Evolutionary conservation across 2,888 invertebrate species (phyloP), one percentile per base, ranked within the genome.

Genomic region (Catocala fraxini): DNA sequence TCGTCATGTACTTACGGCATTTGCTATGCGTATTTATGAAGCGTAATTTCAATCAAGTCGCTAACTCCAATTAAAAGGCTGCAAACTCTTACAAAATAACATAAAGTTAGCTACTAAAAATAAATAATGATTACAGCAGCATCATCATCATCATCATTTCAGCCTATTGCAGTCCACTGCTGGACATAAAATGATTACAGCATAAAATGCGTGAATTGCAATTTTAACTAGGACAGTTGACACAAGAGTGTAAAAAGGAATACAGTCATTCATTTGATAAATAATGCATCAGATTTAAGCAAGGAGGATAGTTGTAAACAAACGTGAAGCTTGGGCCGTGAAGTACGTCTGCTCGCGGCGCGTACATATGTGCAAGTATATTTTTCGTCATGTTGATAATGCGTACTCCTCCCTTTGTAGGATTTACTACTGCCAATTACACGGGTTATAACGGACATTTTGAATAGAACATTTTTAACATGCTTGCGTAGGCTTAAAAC

Each of bases 201-300:
- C 12, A 49, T 42, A 25, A 56, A 48, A 47, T 25, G 48, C 5
- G 25, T 35, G 13, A 42, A 51, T 10, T 25, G 9, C 45, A 25
- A 41, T 43, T 52, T 43, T 42, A 39, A 3, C 11, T 33, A 46
- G 15, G 15, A 4, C 9, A 42, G 13, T 13, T 25, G 42, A 25
- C 12, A 53, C 4, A 13, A 39, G 25, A 42, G 5, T 5, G 11
- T n/a, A n/a, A 53, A 34, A 43, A 53, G 12, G 2, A 6, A 5
- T 39, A 39, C 35, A 39, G 15, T 34, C 6, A 25, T 7, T 13
- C 35, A 11, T n/a, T 25, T 33, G 33, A 53, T 63, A 53, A 61
- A 58, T 51, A 60, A 66, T 35, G 51, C 60, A 63, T 70, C 67
- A 55, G 35, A 39, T 48, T 64, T 57, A 46, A 11, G 10, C 51